Percentiles rank a stretch among this genome's conserved stretches.
Conservation (phyloP, 2,888 invertebrate species). For the Sinodicranocentrus sp. region DNA sequence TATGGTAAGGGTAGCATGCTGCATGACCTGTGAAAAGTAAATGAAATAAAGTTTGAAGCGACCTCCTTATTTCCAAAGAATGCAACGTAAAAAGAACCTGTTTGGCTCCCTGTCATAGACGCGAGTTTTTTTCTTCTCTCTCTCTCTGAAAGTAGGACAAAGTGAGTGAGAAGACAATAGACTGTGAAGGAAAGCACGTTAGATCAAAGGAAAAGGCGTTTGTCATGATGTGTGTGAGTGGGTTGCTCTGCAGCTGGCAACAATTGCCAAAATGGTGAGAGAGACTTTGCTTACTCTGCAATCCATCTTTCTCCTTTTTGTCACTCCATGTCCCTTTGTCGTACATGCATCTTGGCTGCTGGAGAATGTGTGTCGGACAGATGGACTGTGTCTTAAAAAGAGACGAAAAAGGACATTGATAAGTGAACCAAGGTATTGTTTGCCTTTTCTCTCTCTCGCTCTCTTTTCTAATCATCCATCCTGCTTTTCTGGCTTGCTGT, state of each 20-base stretch:
- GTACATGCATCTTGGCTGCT: too few species aligned
- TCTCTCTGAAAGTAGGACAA: not conserved
- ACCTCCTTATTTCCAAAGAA: too few species aligned
- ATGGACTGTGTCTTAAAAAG: too few species aligned
- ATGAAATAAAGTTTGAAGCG: too few species aligned
- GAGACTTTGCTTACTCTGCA: conserved; percentile 8
- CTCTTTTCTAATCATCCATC: too few species aligned
- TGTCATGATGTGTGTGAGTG: not conserved
- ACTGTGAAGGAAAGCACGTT: not conserved
- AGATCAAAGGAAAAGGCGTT: not conserved
- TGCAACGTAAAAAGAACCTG: too few species aligned
- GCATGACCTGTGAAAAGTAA: not conserved
- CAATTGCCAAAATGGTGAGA: not conserved
- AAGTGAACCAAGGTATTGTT: too few species aligned
- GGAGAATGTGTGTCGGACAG: too few species aligned
- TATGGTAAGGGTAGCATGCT: too few species aligned
- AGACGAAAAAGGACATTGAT: too few species aligned
- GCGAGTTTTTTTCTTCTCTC: not conserved
- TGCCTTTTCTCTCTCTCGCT: too few species aligned
- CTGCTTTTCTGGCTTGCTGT: too few species aligned
- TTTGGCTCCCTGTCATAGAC: not conserved
- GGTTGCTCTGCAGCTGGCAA: conserved; percentile 14
- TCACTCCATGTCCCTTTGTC: not conserved
- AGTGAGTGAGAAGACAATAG: conserved; percentile 3
- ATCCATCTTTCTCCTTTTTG: conserved; percentile 17